Evolutionary conservation across 2,797 vertebrate species (phyloP), one percentile per base, ranked within the genome.

Genomic region (Lagocephalus sceleratus): DNA sequence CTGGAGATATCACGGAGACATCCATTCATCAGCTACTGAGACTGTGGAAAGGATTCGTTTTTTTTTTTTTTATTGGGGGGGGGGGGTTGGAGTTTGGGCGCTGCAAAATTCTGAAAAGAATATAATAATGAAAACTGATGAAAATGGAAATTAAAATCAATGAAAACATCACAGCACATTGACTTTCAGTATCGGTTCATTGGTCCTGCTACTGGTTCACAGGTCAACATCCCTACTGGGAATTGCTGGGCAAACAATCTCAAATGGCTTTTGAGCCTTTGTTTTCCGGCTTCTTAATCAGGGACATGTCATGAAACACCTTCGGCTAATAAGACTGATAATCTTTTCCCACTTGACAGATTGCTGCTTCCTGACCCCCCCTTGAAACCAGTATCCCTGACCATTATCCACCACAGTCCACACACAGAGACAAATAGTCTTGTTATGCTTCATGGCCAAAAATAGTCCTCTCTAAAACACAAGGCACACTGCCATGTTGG

Each of bases 391-490:
- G 59, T 42, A 57, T 58, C 49, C 63, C 54, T 32, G 29, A 32
- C 29, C n/a, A n/a, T n/a, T n/a, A 35, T 35, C 32, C 54, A 17
- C 5, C 40, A 9, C 17, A 19, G 40, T 10, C 48, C 62, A 66
- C 52, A 39, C 57, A 25, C 75, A 47, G 68, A 74, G 68, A 77
- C 66, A 61, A 68, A 66, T 50, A 60, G 61, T 53, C 65, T 68
- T 60, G 60, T 77, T 79, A 83, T 68, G 47, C 60, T 84, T 83
- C 45, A 0, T 0, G 15, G 60, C 60, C 57, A 55, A 60, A 76
- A 77, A 82, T 77, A 79, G 70, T 68, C 63, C 54, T 47, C 56
- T 73, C 41, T 50, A 26, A 66, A 71, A 77, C 57, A 55, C 66
- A 61, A 71, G 64, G 47, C 50, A 47, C 32, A 58, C 61, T 51